Evolutionary conservation across 2,113 vertebrate genomes (phyloP).

Genomic region (Smithornis capensis): DNA sequence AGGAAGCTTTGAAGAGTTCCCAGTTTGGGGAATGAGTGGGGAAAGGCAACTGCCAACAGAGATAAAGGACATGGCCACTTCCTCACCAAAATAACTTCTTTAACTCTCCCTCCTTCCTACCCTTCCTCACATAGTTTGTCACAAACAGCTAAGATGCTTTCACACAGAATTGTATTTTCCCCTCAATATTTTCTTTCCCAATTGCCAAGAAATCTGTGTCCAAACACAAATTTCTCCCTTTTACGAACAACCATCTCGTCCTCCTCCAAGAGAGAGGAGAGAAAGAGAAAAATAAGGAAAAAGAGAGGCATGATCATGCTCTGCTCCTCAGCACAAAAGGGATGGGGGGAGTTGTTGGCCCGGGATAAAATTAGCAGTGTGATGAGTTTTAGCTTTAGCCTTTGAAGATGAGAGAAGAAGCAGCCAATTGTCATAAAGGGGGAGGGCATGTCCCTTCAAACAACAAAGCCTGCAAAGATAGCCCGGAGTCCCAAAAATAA

Average conservation of each 20-base stretch:
- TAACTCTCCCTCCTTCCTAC: neutral
- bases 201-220: neutral
- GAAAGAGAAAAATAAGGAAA: neutral
- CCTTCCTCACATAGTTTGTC: neutral
- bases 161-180: neutral
- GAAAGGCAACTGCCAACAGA: neutral
- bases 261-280: neutral
- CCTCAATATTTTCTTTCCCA: neutral
- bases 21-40: neutral
- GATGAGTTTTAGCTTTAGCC: slow-evolving; percentile 8
- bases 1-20: slow-evolving; percentile 7
- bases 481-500: slow-evolving; percentile 49
- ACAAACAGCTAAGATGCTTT: neutral
- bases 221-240: slow-evolving; percentile 2
- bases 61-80: neutral
- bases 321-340: neutral
- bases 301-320: neutral
- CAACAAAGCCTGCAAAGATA: slow-evolving; percentile 61
- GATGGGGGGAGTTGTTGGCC: neutral
- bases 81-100: neutral
- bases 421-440: slow-evolving; percentile 12
- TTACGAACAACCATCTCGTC: neutral
- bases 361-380: neutral
- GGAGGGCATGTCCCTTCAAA: neutral
- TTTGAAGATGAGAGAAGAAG: slow-evolving; percentile 64